These are phyloP conservation scores for Nephrocerus scutellatus DNA, from an alignment of 2,888 invertebrate species.

Conservation along the genomic window DNA sequence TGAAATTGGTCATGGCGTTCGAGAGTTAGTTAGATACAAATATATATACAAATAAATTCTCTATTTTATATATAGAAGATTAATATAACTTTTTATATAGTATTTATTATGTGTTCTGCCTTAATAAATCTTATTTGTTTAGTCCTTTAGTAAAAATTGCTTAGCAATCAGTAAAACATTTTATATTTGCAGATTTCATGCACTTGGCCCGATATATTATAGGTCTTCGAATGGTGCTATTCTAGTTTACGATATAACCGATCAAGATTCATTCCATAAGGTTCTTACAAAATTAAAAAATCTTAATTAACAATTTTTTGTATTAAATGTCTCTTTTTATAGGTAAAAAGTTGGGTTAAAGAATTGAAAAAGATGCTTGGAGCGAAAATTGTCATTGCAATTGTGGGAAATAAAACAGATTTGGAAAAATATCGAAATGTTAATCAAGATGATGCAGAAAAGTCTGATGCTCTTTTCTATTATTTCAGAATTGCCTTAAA, in stretches of 20 bases:
- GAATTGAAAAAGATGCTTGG: slow-evolving; percentile 95
- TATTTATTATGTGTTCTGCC: no score
- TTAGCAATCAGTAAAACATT: no score
- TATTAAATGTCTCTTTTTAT: slow-evolving; percentile 26
- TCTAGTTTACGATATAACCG: slow-evolving; percentile 96
- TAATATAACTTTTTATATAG: no score
- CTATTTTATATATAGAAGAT: no score
- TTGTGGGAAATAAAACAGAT: slow-evolving; percentile 97
- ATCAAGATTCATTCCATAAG: slow-evolving; percentile 92
- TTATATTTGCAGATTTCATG: no score
- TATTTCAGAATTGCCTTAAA: neutral
- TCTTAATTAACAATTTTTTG: slow-evolving; percentile 5
- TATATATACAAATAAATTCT: no score
- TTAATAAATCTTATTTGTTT: no score
- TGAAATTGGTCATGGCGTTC: no score
- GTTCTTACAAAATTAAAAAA: slow-evolving; percentile 48
- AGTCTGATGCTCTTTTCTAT: slow-evolving; percentile 51
- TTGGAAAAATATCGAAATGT: slow-evolving; percentile 87
- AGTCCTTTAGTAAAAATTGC: no score
- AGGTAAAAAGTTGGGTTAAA: slow-evolving; percentile 98
- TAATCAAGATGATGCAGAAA: slow-evolving; percentile 74
- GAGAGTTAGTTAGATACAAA: no score
- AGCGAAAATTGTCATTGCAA: slow-evolving; percentile 80
- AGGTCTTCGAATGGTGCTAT: slow-evolving; percentile 95
- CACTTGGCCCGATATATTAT: slow-evolving; percentile 96